A percentile compares a stretch with the other conserved stretches of the same genome.
phyloP scores from a whole-genome alignment of 1,140 invertebrate species.

The Lepidurus packardi region DNA sequence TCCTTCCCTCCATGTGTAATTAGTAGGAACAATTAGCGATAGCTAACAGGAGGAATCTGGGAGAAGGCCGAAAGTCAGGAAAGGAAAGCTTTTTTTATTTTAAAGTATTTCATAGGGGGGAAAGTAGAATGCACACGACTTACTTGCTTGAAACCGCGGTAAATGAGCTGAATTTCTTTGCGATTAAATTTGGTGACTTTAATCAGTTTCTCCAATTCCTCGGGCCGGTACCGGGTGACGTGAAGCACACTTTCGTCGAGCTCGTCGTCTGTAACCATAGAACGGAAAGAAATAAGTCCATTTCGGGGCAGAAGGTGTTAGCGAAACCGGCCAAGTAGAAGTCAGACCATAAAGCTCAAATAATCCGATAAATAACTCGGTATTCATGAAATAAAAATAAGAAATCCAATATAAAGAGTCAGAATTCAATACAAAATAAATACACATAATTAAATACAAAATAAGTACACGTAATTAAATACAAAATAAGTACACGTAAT shows the following conservation, averaged over 20 bases:
- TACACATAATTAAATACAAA: too few species aligned
- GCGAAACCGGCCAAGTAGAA: too few species aligned
- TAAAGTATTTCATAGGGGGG: neutral
- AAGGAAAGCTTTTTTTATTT: neutral
- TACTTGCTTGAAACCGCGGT: constrained; percentile 85
- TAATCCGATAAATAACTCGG: too few species aligned
- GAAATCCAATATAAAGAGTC: too few species aligned
- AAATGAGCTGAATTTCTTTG: constrained; percentile 88
- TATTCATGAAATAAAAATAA: too few species aligned
- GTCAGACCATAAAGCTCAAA: too few species aligned
- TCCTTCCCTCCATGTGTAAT: neutral
- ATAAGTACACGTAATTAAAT: too few species aligned
- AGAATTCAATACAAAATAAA: too few species aligned
- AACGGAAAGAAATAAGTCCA: constrained; percentile 19
- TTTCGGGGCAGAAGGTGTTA: too few species aligned
- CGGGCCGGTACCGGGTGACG: constrained; percentile 65
- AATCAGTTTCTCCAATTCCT: constrained; percentile 72
- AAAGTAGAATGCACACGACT: constrained; percentile 22
- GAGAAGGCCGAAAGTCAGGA: neutral
- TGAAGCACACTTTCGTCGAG: constrained; percentile 61
- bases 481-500: too few species aligned
- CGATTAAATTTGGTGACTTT: constrained; percentile 75
- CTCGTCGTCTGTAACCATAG: constrained; percentile 61
- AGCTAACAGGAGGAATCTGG: neutral
- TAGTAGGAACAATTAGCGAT: neutral